Conservation (phyloP, 53 echinoderm and acorn worm genomes). For the Echinometra lucunter region DNA sequence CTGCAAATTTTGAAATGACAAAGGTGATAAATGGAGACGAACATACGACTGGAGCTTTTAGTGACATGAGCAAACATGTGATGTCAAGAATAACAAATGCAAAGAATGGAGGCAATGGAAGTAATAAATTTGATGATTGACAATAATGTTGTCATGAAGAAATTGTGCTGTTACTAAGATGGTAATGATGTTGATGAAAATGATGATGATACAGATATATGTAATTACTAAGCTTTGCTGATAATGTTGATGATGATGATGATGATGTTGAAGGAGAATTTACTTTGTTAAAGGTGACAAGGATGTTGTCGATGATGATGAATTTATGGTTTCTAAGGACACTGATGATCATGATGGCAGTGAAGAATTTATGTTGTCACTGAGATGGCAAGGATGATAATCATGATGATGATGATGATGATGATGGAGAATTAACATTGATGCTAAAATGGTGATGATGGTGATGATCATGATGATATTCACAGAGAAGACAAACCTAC, state of each 20-base stretch:
- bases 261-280: neutral
- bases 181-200: neutral
- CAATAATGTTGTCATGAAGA: too few relatives aligned
- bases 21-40: neutral
- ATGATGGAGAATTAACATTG: neutral
- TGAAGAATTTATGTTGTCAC: neutral
- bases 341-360: neutral
- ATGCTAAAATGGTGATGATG: neutral
- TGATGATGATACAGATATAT: too few relatives aligned
- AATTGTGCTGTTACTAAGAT: neutral
- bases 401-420: slow-evolving; percentile 6
- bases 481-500: too few relatives aligned
- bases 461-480: neutral
- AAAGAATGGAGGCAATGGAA: neutral
- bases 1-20: neutral
- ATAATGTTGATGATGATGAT: neutral
- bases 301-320: neutral
- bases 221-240: too few relatives aligned
- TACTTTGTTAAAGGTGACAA: neutral
- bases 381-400: neutral
- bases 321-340: too few relatives aligned
- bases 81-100: neutral
- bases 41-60: neutral
- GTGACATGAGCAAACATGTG: neutral
- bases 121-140: neutral